phyloP scores from a whole-genome alignment of 53 echinoderm and acorn worm species.

The Temnopleurus reevesii region DNA sequence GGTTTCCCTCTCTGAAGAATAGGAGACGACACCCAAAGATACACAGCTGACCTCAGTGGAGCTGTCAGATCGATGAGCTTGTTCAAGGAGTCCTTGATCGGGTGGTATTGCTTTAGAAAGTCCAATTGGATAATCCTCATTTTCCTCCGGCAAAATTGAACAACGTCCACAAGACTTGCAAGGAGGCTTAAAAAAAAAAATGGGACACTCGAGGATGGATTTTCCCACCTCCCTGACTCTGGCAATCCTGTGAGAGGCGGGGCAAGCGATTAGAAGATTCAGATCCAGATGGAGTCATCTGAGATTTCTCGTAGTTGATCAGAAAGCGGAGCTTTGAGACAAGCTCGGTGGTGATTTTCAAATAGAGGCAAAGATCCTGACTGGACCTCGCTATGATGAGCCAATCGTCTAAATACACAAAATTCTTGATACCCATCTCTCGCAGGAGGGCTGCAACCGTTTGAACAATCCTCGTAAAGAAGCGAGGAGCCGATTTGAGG shows the following conservation, averaged over 20 bases:
- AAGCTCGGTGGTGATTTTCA: background rate
- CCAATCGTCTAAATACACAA: conserved; percentile 72
- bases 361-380: background rate
- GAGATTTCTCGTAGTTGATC: conserved; percentile 38
- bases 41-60: background rate
- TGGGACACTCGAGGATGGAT: background rate
- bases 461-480: conserved; percentile 61
- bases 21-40: background rate
- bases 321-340: background rate
- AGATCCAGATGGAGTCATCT: background rate
- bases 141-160: background rate
- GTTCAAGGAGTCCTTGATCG: background rate
- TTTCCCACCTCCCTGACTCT: background rate
- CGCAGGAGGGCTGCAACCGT: conserved; percentile 41
- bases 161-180: conserved; percentile 48
- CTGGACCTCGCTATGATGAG: conserved; percentile 36
- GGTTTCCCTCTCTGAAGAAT: conserved; percentile 7
- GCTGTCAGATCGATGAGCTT: background rate
- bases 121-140: conserved; percentile 53
- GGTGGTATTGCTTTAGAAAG: background rate
- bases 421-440: conserved; percentile 13
- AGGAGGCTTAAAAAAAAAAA: background rate
- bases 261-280: background rate
- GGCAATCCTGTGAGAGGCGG: background rate
- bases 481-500: conserved; percentile 52